Base-by-base conservation (phyloP, 1,140 invertebrate species). In the Leucophenga varia region DNA sequence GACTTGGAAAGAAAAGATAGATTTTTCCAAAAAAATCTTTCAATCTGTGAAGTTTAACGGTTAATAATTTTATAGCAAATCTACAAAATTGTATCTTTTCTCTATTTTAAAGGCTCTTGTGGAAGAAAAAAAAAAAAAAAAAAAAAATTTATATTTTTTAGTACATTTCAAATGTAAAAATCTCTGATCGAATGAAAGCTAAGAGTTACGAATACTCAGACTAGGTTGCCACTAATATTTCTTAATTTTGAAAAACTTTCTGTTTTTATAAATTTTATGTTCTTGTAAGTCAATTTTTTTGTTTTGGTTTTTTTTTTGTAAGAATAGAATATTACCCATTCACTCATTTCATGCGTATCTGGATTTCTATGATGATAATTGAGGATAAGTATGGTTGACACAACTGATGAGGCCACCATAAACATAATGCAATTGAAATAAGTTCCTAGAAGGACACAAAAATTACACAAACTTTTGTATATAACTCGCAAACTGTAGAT, bases 341-440 rank as follows among this genome's bases (percentile, higher is more conserved):
- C 85, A 61, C 95, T 93, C 95, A 99, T 97, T 79, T 95, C 91
- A 78, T 98, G 95, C 52, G 93, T 97, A 77, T 98, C 95, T 53
- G 94, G 86, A 76, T 92, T 94, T 63, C 96, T 86, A 82, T 99
- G 95, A 82, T 99, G 97, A 80, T 97, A 98, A 82, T 98, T 99
- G 59, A 99, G 85, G 69, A 99, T 97, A 68, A 98, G 86, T 63
- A 99, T 97, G 47, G 97, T 98, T 77, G 94, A 95, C 64, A 98
- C 93, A 67, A 99, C 95, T 52, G 95, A 98, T 68, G 96, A 94
- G 59, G 95, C 95, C 76, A 98, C 96, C 71, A 74, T 74, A 79
- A 98, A 95, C 96, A 99, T 99, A 79, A 99, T 98, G 82, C 94
- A 98, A 79, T 97, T 97, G 83, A 99, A 99, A 82, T 98, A 99